phyloP scores from a whole-genome alignment of 2,888 invertebrate species.

The Salticus scenicus region DNA sequence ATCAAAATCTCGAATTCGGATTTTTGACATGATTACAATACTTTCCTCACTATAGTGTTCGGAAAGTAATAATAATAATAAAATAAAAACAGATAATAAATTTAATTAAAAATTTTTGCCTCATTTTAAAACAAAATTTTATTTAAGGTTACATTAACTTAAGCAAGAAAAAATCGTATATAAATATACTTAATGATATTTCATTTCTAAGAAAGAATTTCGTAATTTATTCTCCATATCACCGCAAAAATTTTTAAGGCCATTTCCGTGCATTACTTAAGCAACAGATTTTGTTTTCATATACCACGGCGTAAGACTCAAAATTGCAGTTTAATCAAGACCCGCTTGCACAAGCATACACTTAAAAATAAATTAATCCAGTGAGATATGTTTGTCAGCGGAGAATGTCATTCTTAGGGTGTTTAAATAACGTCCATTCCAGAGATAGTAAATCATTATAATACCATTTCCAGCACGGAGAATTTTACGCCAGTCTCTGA shows the following conservation, averaged over 20 bases:
- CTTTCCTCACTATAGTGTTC: too few relatives aligned
- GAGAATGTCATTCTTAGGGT: not conserved
- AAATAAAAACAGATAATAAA: too few relatives aligned
- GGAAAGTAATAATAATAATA: too few relatives aligned
- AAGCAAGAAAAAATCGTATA: too few relatives aligned
- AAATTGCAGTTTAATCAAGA: conserved; percentile 3
- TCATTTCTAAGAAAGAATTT: too few relatives aligned
- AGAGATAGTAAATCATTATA: not conserved
- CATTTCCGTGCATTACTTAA: not conserved
- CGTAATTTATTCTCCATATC: not conserved
- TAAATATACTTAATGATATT: too few relatives aligned
- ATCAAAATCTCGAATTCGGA: too few relatives aligned
- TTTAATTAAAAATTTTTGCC: too few relatives aligned
- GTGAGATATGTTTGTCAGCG: not conserved
- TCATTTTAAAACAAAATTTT: too few relatives aligned
- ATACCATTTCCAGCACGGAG: not conserved
- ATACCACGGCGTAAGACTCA: not conserved
- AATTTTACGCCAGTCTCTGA: not conserved
- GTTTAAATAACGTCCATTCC: not conserved
- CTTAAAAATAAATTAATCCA: conserved; percentile 7
- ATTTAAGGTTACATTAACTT: too few relatives aligned
- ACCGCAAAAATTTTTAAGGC: not conserved
- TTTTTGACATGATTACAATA: too few relatives aligned
- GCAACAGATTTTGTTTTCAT: not conserved
- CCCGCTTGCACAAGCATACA: not conserved